phyloP scores from a whole-genome alignment of 2,797 vertebrate genomes.

The Peromyscus eremicus region DNA sequence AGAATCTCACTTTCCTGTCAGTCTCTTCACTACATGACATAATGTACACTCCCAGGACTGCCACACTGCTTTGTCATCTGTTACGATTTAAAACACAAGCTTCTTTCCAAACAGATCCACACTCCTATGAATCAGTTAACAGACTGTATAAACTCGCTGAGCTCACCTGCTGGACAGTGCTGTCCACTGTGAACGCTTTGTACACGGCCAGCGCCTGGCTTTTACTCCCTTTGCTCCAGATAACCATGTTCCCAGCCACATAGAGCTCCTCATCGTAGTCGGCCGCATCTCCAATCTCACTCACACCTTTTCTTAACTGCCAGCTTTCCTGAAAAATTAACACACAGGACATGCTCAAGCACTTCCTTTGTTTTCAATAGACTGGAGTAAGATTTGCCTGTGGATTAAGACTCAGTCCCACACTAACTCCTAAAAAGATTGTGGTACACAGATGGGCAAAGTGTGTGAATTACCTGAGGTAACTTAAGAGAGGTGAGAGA shows the following conservation, averaged over 20 bases:
- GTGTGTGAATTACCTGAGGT: not conserved
- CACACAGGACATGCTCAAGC: constrained; percentile 13
- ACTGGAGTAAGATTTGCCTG: constrained; percentile 5
- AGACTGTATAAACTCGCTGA: not conserved
- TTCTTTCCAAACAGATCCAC: not conserved
- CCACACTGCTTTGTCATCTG: not conserved
- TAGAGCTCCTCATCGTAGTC: constrained; percentile 98
- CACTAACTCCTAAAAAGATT: not conserved
- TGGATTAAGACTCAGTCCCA: constrained; percentile 16
- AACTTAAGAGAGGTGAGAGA: not conserved
- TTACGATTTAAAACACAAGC: constrained; percentile 22
- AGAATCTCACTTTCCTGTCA: constrained; percentile 21
- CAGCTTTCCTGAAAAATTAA: constrained; percentile 93
- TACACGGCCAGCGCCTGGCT: constrained; percentile 93
- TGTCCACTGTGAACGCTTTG: constrained; percentile 98
- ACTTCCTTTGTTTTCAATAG: constrained; percentile 28
- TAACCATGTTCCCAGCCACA: constrained; percentile 95
- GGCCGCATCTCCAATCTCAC: constrained; percentile 90
- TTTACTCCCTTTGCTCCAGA: constrained; percentile 97
- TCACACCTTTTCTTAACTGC: constrained; percentile 94
- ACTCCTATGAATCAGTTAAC: accelerated
- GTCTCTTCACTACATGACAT: not conserved
- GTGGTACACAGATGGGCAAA: not conserved
- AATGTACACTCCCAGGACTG: not conserved
- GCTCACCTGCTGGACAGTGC: constrained; percentile 95